These are phyloP conservation scores for Drosophila yooni DNA, from an alignment of 2,888 invertebrate genomes.

Conservation along the genomic window DNA sequence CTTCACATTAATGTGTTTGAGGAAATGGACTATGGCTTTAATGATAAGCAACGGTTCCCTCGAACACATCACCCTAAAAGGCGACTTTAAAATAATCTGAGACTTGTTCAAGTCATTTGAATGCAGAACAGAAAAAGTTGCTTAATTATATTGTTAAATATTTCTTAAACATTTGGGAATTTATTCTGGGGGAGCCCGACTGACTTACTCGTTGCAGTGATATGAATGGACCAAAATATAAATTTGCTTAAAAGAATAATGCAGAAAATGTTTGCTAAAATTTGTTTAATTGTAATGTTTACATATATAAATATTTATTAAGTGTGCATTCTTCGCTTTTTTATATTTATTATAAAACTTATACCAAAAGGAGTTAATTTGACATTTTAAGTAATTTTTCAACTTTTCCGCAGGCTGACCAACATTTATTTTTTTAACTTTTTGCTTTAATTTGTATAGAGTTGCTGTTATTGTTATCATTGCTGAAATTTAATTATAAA, in stretches of 20 bases:
- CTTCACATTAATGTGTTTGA: slow-evolving; percentile 37
- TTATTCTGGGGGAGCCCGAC: no score
- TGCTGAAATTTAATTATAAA: background rate
- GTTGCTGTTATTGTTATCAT: background rate
- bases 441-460: background rate
- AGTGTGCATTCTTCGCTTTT: no score
- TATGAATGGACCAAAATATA: background rate
- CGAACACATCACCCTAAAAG: slow-evolving; percentile 19
- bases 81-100: slow-evolving; percentile 2
- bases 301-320: background rate
- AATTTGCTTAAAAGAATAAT: background rate
- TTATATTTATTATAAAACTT: no score
- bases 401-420: background rate
- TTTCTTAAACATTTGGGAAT: background rate
- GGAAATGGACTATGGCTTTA: slow-evolving; percentile 53
- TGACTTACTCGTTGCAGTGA: no score
- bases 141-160: background rate
- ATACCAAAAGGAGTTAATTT: no score
- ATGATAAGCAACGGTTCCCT: slow-evolving; percentile 50
- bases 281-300: background rate
- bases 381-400: no score
- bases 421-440: accelerated
- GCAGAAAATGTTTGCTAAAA: background rate
- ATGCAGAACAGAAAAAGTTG: background rate
- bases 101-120: background rate